These are phyloP conservation scores for Ophion ventricosus DNA, from an alignment of 2,888 invertebrate species.

Conservation along the genomic window DNA sequence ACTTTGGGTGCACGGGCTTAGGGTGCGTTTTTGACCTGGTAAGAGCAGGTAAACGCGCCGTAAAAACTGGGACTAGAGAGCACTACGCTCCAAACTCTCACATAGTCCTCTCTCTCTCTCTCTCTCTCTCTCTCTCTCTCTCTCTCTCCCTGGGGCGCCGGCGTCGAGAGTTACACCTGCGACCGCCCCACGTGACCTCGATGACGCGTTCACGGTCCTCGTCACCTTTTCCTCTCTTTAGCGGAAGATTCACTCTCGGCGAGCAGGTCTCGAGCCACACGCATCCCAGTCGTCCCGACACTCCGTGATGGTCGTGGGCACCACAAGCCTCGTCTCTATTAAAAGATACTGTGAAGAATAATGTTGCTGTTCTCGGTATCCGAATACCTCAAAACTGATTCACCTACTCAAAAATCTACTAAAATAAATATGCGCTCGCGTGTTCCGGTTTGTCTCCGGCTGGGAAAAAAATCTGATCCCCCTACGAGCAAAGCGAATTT, in stretches of 20 bases:
- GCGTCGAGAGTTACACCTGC: constrained; percentile 77
- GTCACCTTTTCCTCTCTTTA: constrained; percentile 49
- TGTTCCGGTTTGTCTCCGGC: too few species aligned
- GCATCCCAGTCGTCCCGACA: constrained; percentile 1
- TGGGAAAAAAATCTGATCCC: too few species aligned
- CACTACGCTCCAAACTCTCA: constrained; percentile 15
- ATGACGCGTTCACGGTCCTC: constrained; percentile 39
- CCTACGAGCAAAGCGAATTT: too few species aligned
- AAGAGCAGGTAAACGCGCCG: constrained; percentile 65
- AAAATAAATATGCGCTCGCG: too few species aligned
- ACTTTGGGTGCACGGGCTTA: constrained; percentile 20
- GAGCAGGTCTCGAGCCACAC: constrained; percentile 8
- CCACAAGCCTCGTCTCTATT: too few species aligned
- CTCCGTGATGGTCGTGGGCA: too few species aligned
- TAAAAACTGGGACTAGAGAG: constrained; percentile 67
- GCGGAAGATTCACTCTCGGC: constrained; percentile 28
- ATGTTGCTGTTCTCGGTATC: too few species aligned
- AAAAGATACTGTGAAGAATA: too few species aligned
- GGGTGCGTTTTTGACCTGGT: constrained; percentile 44
- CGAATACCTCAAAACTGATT: too few species aligned
- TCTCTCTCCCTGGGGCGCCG: constrained; percentile 70
- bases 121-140: constrained; percentile 32
- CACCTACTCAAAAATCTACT: too few species aligned
- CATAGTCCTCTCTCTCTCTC: constrained; percentile 12
- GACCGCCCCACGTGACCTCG: constrained; percentile 58